These are phyloP conservation scores for Lasioglossum oenotherae DNA, from an alignment of 2,888 invertebrate genomes.

Conservation along the genomic window DNA sequence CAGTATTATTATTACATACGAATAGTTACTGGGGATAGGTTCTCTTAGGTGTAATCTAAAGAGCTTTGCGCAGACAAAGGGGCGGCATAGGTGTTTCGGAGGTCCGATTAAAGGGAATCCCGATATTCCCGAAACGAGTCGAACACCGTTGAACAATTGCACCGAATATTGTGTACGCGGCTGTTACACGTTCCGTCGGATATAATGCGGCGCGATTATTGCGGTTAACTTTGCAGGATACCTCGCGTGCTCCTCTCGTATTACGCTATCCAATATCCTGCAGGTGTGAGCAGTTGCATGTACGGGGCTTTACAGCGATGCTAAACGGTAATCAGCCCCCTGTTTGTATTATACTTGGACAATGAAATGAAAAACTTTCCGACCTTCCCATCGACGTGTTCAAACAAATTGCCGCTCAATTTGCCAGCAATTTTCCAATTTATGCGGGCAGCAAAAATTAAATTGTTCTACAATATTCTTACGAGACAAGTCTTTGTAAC, in stretches of 20 bases:
- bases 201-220: conserved; percentile 55
- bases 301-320: neutral
- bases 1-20: neutral
- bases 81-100: neutral
- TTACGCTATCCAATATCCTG: conserved; percentile 47
- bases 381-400: neutral
- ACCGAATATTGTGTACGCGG: conserved; percentile 24
- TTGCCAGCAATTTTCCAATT: neutral
- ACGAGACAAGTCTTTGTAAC: too few species aligned
- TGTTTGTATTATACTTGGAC: neutral
- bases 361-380: neutral
- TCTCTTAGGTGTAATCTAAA: neutral
- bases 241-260: conserved; percentile 41
- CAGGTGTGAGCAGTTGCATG: conserved; percentile 30
- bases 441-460: neutral
- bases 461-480: too few species aligned
- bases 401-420: neutral
- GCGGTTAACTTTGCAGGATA: conserved; percentile 52
- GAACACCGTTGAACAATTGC: conserved; percentile 8
- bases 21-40: neutral
- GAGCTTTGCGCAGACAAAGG: neutral
- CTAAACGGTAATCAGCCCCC: conserved; percentile 14
- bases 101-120: neutral
- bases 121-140: neutral
- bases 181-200: conserved; percentile 41